Conservation (phyloP, 2,888 invertebrate species). For the Nymphalis urticae region DNA sequence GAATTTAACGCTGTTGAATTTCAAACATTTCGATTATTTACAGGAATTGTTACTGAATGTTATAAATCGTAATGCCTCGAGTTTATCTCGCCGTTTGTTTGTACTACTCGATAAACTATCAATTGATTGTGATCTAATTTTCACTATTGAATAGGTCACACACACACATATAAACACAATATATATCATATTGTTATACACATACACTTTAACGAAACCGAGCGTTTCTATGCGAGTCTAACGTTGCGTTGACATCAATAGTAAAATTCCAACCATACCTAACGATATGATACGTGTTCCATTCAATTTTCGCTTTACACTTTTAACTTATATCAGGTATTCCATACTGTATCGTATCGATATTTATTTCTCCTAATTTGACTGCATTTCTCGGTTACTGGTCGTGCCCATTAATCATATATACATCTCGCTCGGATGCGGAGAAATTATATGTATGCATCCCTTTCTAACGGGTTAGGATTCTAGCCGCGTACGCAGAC, state of each 20-base stretch:
- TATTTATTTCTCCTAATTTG: slow-evolving; percentile 78
- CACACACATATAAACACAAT: too few relatives aligned
- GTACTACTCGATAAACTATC: too few relatives aligned
- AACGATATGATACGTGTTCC: slow-evolving; percentile 27
- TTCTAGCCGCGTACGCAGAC: slow-evolving; percentile 64
- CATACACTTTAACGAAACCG: background rate
- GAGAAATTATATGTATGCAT: slow-evolving; percentile 40
- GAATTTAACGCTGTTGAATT: too few relatives aligned
- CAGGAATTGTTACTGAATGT: too few relatives aligned
- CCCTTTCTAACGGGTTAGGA: slow-evolving; percentile 59
- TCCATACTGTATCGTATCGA: slow-evolving; percentile 54
- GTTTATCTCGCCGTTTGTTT: too few relatives aligned
- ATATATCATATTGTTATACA: too few relatives aligned
- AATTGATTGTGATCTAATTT: too few relatives aligned
- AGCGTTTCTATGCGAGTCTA: background rate
- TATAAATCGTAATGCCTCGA: too few relatives aligned
- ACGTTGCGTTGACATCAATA: background rate
- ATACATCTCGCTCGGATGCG: slow-evolving; percentile 47
- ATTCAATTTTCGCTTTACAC: slow-evolving; percentile 42
- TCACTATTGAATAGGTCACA: too few relatives aligned
- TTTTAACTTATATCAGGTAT: slow-evolving; percentile 48
- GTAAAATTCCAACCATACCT: slow-evolving; percentile 19
- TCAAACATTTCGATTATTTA: too few relatives aligned
- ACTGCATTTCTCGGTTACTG: slow-evolving; percentile 70
- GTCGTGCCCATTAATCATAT: slow-evolving; percentile 69